phyloP scores from a whole-genome alignment of 2,113 vertebrate species.

The Labrus mixtus region DNA sequence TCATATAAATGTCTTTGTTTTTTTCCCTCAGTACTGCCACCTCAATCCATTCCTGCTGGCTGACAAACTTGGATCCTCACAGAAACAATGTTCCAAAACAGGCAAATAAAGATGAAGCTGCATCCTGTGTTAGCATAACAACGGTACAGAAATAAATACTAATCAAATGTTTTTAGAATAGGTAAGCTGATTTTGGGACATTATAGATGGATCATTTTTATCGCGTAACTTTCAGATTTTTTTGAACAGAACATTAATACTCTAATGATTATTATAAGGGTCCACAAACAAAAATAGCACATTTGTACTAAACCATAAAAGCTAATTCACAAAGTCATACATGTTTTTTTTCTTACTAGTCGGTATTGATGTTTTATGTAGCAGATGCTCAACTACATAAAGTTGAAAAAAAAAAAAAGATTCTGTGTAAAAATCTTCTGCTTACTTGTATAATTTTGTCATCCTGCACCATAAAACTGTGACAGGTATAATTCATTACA shows the following conservation, averaged over 20 bases:
- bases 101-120: constrained; percentile 11
- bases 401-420: neutral
- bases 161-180: neutral
- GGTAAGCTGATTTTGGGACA: neutral
- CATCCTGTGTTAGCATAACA: neutral
- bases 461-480: neutral
- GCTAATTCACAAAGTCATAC: no score
- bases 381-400: no score
- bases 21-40: constrained; percentile 68
- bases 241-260: neutral
- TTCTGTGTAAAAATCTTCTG: neutral
- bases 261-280: neutral
- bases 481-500: neutral
- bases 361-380: no score
- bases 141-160: neutral
- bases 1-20: neutral
- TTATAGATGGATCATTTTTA: neutral
- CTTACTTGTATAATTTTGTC: neutral
- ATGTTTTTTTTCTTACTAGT: no score
- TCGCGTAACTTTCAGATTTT: neutral
- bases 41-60: constrained; percentile 79
- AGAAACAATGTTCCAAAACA: constrained; percentile 78
- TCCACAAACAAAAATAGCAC: neutral
- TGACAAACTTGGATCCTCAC: constrained; percentile 66
- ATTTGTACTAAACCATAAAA: neutral